phyloP scores from a whole-genome alignment of 2,888 invertebrate species.

The Andricus quercusramuli region DNA sequence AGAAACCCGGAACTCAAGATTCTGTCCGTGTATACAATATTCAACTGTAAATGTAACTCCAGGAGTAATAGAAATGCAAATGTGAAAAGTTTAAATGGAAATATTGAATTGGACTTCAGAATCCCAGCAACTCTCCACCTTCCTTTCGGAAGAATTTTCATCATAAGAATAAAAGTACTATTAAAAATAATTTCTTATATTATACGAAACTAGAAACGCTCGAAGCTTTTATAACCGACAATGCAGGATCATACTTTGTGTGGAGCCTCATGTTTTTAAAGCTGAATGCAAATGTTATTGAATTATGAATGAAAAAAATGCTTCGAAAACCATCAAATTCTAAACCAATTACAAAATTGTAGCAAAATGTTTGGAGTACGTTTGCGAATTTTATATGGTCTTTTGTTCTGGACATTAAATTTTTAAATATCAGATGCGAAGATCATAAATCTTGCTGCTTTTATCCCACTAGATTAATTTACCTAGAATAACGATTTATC shows the following conservation, averaged over 20 bases:
- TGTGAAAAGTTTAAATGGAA: conserved; percentile 29
- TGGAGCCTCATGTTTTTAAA: conserved; percentile 21
- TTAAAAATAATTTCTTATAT: conserved; percentile 27
- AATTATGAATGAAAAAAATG: background rate
- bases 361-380: background rate
- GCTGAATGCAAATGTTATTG: conserved; percentile 19
- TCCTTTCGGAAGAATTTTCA: background rate
- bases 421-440: background rate
- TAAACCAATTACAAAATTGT: background rate
- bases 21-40: conserved; percentile 1
- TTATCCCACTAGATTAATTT: background rate
- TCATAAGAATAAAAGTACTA: background rate
- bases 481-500: background rate
- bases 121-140: background rate
- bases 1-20: background rate
- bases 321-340: background rate
- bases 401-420: background rate
- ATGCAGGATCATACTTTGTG: background rate
- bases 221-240: conserved; percentile 23
- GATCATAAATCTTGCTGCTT: background rate
- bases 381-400: no score
- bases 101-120: conserved; percentile 9
- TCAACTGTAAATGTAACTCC: conserved; percentile 9
- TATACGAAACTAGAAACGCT: background rate
- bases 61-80: conserved; percentile 23